Conservation (phyloP, 2,888 invertebrate genomes). For the Acleris sparsana region DNA sequence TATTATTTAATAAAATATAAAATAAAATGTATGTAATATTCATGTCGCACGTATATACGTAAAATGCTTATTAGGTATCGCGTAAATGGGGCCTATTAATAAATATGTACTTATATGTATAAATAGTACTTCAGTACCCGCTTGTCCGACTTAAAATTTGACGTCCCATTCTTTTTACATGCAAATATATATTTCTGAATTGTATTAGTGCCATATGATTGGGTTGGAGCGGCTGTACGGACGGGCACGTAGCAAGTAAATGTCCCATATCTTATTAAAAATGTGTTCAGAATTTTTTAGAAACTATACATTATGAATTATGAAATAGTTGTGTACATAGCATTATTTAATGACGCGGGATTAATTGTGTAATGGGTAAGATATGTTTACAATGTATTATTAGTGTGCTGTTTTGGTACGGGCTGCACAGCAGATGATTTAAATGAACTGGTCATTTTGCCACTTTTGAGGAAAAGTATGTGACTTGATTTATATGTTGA, state of each 20-base stretch:
- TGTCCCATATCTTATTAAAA: conserved; percentile 79
- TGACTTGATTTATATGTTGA: background rate
- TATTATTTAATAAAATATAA: conserved; percentile 63
- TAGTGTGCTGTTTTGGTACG: conserved; percentile 17
- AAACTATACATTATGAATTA: conserved; percentile 68
- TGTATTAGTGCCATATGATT: conserved; percentile 64
- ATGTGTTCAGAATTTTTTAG: conserved; percentile 80
- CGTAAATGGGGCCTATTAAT: conserved; percentile 36
- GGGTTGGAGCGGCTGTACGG: conserved; percentile 34
- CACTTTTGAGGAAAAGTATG: background rate
- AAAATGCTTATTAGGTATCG: conserved; percentile 59
- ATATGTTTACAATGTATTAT: conserved; percentile 21
- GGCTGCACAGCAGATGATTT: conserved; percentile 5
- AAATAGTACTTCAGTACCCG: conserved; percentile 27
- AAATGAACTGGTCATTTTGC: conserved; percentile 7
- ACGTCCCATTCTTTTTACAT: conserved; percentile 26
- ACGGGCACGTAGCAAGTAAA: conserved; percentile 48
- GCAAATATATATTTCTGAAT: conserved; percentile 26
- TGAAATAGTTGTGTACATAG: conserved; percentile 68
- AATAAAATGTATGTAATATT: conserved; percentile 49
- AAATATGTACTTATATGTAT: conserved; percentile 19
- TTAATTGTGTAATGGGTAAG: conserved; percentile 31
- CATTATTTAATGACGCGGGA: conserved; percentile 47
- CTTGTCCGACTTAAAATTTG: conserved; percentile 23
- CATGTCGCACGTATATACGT: conserved; percentile 73